These are phyloP conservation scores for Pseudolycoriella hygida DNA, from an alignment of 2,888 invertebrate genomes.

Conservation along the genomic window DNA sequence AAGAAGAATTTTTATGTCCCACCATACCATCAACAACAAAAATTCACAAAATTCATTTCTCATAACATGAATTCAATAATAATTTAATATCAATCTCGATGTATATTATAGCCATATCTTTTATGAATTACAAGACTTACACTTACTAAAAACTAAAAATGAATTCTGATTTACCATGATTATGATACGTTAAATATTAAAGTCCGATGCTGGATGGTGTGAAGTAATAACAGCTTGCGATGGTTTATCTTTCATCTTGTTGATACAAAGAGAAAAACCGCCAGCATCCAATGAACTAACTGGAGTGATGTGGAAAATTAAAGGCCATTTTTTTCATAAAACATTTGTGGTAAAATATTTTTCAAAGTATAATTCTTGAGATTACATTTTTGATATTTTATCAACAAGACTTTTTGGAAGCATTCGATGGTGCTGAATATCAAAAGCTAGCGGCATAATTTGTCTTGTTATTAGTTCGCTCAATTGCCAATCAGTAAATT, in stretches of 20 bases:
- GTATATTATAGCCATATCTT: background rate
- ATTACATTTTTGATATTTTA: background rate
- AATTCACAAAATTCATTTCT: background rate
- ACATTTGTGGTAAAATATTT: background rate
- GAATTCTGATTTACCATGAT: conserved; percentile 1
- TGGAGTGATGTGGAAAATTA: background rate
- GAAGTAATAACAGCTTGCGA: conserved; percentile 4
- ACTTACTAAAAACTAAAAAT: conserved; percentile 1
- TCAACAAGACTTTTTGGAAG: background rate
- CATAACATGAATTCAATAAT: conserved; percentile 1
- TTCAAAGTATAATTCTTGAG: background rate
- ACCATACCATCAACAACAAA: no score
- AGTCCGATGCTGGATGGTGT: conserved; percentile 1
- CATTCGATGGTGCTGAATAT: background rate
- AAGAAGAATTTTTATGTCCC: no score
- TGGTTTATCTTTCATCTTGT: conserved; percentile 4
- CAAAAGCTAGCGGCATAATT: conserved; percentile 2
- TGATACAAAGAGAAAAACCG: conserved; percentile 2
- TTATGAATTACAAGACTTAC: background rate
- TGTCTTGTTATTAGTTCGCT: conserved; percentile 3
- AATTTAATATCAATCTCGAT: background rate
- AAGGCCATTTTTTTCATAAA: background rate
- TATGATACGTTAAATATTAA: conserved; percentile 1
- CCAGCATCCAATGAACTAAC: background rate
- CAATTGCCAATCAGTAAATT: conserved; percentile 4